These are phyloP conservation scores for Atlantisia rogersi DNA, from an alignment of 2,113 vertebrate genomes.

Conservation along the genomic window DNA sequence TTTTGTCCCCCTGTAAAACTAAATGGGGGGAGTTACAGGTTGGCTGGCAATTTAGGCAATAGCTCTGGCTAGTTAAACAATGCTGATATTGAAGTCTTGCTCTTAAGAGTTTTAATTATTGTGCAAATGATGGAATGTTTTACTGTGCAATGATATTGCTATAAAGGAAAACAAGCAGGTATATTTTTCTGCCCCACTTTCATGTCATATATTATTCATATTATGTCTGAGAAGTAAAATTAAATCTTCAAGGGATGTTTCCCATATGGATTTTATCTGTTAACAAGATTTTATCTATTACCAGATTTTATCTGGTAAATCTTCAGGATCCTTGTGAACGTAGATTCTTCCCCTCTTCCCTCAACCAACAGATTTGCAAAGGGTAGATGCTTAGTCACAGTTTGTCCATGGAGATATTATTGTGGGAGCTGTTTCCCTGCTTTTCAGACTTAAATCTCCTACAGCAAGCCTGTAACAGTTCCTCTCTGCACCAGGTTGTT, in stretches of 20 bases:
- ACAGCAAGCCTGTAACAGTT: background rate
- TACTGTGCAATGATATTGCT: background rate
- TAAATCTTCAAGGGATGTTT: background rate
- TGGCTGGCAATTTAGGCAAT: background rate
- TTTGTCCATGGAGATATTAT: background rate
- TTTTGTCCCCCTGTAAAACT: background rate
- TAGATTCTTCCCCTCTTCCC: background rate
- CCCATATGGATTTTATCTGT: background rate
- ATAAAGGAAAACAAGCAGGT: background rate
- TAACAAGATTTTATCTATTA: background rate
- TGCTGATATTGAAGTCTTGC: background rate
- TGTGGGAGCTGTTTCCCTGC: background rate
- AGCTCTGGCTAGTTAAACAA: background rate
- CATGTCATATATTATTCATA: background rate
- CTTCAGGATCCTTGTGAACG: background rate
- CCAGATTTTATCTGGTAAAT: background rate
- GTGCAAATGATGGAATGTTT: background rate
- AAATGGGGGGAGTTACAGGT: accelerated
- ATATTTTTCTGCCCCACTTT: background rate
- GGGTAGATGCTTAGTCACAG: background rate
- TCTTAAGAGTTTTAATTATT: background rate
- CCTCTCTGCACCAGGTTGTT: background rate
- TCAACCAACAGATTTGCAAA: background rate
- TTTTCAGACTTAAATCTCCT: background rate
- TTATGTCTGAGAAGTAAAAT: background rate